Base-by-base conservation (phyloP, 2,797 vertebrate genomes). In the Pipistrellus nathusii region DNA sequence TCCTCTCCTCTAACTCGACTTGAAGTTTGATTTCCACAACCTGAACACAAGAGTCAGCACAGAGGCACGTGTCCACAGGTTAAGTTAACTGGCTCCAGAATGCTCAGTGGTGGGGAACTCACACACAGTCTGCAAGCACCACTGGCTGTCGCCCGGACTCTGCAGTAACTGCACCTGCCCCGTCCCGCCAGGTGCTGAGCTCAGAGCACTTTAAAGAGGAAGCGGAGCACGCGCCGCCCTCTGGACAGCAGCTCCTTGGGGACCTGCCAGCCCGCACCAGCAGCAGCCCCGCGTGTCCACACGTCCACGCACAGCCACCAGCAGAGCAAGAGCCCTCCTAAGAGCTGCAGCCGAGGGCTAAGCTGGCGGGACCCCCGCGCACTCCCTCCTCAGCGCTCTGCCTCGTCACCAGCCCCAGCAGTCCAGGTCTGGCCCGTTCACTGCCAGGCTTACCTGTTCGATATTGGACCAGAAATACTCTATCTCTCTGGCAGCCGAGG, bases 401-500 rank as follows among this genome's bases (percentile, higher is more conserved):
- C 25, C 62, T 32, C 44, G 11, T 1, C 17, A 0, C 41, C 46
- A n/a, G 51, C n/a, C 38, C 66, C 3, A 2, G 41, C 20, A 6
- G 32, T 2, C 23, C 23, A 2, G 1, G 18, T 10, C 44, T 4
- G 38, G 0, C 5, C 69, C 55, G 6, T 1, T 10, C 25, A 20
- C n/a, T 0, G 5, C 21, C 59, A 84, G 38, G 30, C 14, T 90
- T 85, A 99, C 99, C 98, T 99, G 99, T 77, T 99, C 98, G 21
- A 99, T 99, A 93, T 99, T 99, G 32, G 98, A 98, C 99, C 99
- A 99, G 92, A 99, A 99, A 88, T 98, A 98, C 81, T 99, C 99
- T 38, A 99, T 99, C 90, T 99, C 99, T 69, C 98, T 96, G 10
- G 99, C 99, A 13, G 99, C 98, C 3, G 98, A 98, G 86, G 99